These are phyloP conservation scores for Rostratula benghalensis DNA, from an alignment of 2,113 vertebrate species.

Conservation along the genomic window DNA sequence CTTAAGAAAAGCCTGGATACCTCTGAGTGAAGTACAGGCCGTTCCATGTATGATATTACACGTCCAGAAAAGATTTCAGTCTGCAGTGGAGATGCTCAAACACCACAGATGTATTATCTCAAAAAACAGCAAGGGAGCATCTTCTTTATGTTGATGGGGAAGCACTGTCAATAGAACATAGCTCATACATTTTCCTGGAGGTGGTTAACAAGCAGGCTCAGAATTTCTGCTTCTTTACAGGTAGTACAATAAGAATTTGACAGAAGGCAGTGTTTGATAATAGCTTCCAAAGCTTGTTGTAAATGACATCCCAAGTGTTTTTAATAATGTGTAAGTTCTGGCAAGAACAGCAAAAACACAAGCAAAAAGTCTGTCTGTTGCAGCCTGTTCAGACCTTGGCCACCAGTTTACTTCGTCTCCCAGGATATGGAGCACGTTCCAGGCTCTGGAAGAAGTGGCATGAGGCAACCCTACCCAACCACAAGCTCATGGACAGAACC, in stretches of 20 bases:
- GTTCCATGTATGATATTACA: rapidly evolving
- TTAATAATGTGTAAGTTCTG: not conserved
- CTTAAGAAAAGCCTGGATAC: not conserved
- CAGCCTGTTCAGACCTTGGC: not conserved
- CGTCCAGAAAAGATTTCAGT: not conserved
- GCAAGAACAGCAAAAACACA: not conserved
- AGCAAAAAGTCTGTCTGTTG: not conserved
- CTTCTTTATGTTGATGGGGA: not conserved
- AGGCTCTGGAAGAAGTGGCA: not conserved
- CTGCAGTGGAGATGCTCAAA: not conserved
- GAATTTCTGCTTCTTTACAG: not conserved
- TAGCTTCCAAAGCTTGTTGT: not conserved
- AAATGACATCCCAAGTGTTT: not conserved
- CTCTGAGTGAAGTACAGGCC: not conserved
- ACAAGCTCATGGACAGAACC: not conserved
- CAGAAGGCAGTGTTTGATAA: not conserved
- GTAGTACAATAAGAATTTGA: not conserved
- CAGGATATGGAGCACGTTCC: not conserved
- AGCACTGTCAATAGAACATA: not conserved
- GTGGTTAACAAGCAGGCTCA: not conserved
- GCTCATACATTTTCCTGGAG: not conserved
- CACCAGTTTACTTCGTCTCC: not conserved
- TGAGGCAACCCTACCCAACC: not conserved
- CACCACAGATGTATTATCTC: not conserved
- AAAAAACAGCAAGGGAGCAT: not conserved